Percentiles rank a stretch among this genome's conserved stretches.
These are phyloP conservation scores for Dione vanillae DNA, from an alignment of 2,888 invertebrate genomes.

Conservation along the genomic window DNA sequence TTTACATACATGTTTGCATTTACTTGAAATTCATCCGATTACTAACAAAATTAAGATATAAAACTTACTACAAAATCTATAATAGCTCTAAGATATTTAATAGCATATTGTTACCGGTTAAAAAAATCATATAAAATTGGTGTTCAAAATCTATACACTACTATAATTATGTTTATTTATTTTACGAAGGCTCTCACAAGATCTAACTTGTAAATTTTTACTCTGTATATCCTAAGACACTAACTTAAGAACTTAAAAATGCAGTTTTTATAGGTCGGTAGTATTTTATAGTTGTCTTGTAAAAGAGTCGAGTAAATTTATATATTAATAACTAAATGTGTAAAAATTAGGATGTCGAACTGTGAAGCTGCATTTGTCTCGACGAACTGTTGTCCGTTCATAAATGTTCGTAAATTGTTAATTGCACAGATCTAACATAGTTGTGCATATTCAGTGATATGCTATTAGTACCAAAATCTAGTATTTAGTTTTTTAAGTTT, in stretches of 20 bases:
- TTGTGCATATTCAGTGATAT: constrained; percentile 50
- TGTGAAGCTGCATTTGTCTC: constrained; percentile 1
- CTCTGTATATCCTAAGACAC: background rate
- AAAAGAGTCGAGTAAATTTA: background rate
- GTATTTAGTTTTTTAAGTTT: constrained; percentile 81
- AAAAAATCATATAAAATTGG: background rate
- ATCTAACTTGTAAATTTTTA: constrained; percentile 2
- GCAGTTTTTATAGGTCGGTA: constrained; percentile 21
- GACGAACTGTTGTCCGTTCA: constrained; percentile 15
- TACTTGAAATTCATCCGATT: too few relatives aligned
- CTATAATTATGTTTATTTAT: background rate
- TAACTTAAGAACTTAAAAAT: constrained; percentile 6
- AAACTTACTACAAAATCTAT: too few relatives aligned
- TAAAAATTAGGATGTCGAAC: background rate
- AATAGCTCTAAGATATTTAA: too few relatives aligned
- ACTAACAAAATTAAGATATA: too few relatives aligned
- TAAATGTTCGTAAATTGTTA: constrained; percentile 40
- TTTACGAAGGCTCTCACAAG: constrained; percentile 4
- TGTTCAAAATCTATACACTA: background rate
- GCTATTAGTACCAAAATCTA: constrained; percentile 75
- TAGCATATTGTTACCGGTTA: too few relatives aligned
- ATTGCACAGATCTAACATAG: constrained; percentile 29
- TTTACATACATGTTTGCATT: too few relatives aligned
- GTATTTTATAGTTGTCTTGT: background rate
- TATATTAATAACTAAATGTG: background rate